These are phyloP conservation scores for Speoplatyrhinus poulsoni DNA, from an alignment of 2,113 vertebrate species.

Conservation along the genomic window DNA sequence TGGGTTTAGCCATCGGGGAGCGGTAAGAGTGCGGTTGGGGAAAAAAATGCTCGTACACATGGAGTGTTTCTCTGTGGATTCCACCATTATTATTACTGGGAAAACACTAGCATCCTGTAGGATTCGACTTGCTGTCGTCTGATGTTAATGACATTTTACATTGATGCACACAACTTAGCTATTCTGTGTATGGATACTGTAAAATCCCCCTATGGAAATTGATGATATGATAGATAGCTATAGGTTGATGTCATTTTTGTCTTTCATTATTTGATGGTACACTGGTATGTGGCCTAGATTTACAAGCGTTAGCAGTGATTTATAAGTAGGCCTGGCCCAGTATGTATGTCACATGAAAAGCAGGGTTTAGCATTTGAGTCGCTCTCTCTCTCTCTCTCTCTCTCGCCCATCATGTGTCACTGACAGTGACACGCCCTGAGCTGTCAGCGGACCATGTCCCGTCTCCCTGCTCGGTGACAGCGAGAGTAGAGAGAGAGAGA, in stretches of 20 bases:
- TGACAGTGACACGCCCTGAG: conserved; percentile 68
- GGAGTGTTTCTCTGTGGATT: conserved; percentile 52
- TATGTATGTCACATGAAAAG: neutral
- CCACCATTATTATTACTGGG: conserved; percentile 58
- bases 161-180: conserved; percentile 19
- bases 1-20: conserved; percentile 61
- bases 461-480: conserved; percentile 60
- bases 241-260: conserved; percentile 4
- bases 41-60: conserved; percentile 51
- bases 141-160: conserved; percentile 22
- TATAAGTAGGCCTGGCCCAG: neutral
- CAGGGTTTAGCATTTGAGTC: conserved; percentile 36
- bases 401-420: conserved; percentile 61
- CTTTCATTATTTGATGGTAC: neutral
- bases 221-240: neutral
- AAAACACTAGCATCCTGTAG: conserved; percentile 52
- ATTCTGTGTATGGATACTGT: conserved; percentile 18
- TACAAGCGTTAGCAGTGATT: neutral
- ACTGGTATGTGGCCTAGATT: neutral
- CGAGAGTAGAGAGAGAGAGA: conserved; percentile 51
- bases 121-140: conserved; percentile 38
- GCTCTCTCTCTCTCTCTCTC: conserved; percentile 3
- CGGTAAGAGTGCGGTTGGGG: conserved; percentile 47
- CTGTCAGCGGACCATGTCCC: conserved; percentile 68
- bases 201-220: neutral